These are phyloP conservation scores for Pachyuromys duprasi DNA, from an alignment of 2,797 vertebrate species.

Conservation along the genomic window DNA sequence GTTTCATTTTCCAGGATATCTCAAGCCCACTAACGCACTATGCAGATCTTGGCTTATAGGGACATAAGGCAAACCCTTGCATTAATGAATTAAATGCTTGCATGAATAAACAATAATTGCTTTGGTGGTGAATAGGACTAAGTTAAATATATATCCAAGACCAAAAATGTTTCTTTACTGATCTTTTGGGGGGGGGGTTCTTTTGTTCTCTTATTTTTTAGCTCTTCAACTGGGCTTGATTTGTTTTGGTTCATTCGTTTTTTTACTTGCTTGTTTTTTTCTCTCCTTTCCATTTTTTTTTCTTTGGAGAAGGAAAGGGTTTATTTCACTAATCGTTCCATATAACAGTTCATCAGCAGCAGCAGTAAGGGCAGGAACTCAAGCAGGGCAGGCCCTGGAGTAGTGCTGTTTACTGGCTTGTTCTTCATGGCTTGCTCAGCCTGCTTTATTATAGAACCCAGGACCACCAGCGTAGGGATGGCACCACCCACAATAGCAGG, in stretches of 20 bases:
- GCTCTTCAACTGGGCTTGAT: background rate
- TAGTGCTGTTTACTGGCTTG: background rate
- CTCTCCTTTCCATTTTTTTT: background rate
- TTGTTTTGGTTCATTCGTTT: background rate
- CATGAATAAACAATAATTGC: background rate
- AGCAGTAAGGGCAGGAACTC: background rate
- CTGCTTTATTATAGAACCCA: background rate
- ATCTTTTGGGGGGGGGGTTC: background rate
- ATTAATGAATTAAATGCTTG: background rate
- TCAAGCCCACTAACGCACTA: background rate
- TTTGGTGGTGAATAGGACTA: background rate
- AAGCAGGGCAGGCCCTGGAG: background rate
- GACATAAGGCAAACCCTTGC: background rate
- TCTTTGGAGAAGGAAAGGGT: background rate
- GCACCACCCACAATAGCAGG: background rate
- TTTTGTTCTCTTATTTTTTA: background rate
- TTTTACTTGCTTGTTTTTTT: background rate
- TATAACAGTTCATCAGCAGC: background rate
- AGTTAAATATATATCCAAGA: constrained; percentile 9
- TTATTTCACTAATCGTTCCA: background rate
- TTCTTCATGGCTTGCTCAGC: background rate
- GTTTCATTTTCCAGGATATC: background rate
- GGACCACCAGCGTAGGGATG: background rate
- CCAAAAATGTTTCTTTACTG: background rate
- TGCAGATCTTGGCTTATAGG: background rate